Evolutionary conservation across 2,113 vertebrate genomes (phyloP).

Genomic region (Anthoscopus minutus): DNA sequence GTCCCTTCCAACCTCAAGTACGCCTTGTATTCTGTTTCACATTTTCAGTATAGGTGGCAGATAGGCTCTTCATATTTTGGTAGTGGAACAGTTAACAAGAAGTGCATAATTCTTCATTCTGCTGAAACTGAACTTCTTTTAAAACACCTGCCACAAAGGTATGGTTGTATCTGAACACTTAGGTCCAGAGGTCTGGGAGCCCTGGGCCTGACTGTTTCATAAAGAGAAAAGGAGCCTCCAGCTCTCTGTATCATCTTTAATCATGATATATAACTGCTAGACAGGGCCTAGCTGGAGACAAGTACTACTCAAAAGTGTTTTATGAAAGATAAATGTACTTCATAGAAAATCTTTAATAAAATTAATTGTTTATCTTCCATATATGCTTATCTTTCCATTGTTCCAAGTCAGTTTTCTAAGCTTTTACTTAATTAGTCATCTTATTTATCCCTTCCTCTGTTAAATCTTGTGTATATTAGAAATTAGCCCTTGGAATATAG

Average conservation of each 20-base stretch:
- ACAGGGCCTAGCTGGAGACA: background rate
- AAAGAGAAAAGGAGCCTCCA: background rate
- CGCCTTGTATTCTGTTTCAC: background rate
- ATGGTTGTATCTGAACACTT: background rate
- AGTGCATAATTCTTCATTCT: background rate
- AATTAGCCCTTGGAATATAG: background rate
- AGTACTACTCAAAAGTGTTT: background rate
- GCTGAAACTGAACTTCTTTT: background rate
- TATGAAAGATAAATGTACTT: background rate
- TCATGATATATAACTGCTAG: background rate
- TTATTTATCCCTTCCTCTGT: background rate
- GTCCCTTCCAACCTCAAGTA: background rate
- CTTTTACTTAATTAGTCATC: background rate
- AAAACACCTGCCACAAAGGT: background rate
- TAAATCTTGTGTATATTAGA: background rate
- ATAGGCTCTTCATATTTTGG: background rate
- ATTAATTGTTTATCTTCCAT: background rate
- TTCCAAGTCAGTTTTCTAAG: background rate
- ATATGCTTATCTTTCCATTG: background rate
- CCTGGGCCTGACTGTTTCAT: background rate
- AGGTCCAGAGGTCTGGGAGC: background rate
- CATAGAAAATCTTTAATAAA: background rate
- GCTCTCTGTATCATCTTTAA: background rate
- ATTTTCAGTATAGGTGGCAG: background rate
- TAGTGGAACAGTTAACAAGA: background rate